Conservation (phyloP, 2,797 vertebrate species). For the Micrastur ruficollis region DNA sequence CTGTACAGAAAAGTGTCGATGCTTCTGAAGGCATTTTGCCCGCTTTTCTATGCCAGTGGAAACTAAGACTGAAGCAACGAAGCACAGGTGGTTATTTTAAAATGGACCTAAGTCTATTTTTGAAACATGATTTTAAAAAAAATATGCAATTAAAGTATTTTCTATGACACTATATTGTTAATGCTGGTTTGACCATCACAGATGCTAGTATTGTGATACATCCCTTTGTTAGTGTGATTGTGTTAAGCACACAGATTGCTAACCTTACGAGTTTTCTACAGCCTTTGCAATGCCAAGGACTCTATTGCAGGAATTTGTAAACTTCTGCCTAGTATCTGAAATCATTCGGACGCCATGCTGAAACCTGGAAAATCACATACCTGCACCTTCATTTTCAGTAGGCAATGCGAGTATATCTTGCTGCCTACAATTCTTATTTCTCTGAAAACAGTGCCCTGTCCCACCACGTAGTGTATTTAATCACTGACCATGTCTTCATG, state of each 20-base stretch:
- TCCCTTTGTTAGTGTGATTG: neutral
- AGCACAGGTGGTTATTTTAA: neutral
- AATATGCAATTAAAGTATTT: neutral
- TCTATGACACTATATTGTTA: neutral
- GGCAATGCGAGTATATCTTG: neutral
- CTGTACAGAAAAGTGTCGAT: neutral
- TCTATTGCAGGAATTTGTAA: neutral
- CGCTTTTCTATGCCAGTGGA: neutral
- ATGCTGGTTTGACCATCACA: neutral
- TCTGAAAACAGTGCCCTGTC: neutral
- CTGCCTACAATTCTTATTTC: neutral
- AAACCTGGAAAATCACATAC: neutral
- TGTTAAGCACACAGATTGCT: neutral
- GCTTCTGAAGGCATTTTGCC: neutral
- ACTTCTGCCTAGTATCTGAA: neutral
- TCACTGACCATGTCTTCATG: neutral
- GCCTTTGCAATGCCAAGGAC: neutral
- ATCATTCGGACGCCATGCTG: neutral
- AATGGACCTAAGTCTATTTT: neutral
- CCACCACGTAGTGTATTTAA: neutral
- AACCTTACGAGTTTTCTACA: neutral
- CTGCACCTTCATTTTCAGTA: neutral
- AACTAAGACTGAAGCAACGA: neutral
- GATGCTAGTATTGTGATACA: fast-evolving
- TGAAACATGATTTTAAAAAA: neutral